These are phyloP conservation scores for Oryzias celebensis DNA, from an alignment of 2,113 vertebrate species.

Conservation along the genomic window DNA sequence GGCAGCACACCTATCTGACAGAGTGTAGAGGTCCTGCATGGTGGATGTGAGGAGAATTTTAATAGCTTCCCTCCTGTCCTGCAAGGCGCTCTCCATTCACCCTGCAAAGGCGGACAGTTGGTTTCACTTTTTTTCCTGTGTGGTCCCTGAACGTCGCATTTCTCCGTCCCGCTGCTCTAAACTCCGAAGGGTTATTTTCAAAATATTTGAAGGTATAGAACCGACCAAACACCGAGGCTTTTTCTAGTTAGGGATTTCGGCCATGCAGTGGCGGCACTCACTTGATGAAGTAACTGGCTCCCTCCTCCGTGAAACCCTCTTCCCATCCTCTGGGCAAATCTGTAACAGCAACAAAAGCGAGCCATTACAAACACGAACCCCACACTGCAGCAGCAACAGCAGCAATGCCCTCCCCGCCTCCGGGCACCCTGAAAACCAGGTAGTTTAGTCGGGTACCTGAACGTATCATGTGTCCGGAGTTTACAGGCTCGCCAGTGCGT, in stretches of 20 bases:
- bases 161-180: constrained; percentile 15
- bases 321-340: constrained; percentile 97
- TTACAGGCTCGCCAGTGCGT: constrained; percentile 92
- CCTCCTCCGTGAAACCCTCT: constrained; percentile 95
- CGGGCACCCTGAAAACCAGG: constrained; percentile 7
- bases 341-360: constrained; percentile 56
- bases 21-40: constrained; percentile 73
- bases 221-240: neutral
- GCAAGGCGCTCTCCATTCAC: constrained; percentile 52
- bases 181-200: constrained; percentile 4
- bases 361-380: constrained; percentile 11
- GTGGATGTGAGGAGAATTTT: constrained; percentile 77
- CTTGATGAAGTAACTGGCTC: constrained; percentile 99
- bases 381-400: constrained; percentile 39
- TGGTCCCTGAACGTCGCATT: constrained; percentile 35
- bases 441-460: constrained; percentile 83
- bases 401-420: neutral
- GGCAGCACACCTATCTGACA: constrained; percentile 61
- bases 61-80: constrained; percentile 69
- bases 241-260: neutral
- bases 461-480: constrained; percentile 97
- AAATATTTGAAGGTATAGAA: neutral
- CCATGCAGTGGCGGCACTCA: constrained; percentile 73
- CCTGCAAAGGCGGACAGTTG: constrained; percentile 56
- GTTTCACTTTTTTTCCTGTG: constrained; percentile 42